These are phyloP conservation scores for Heliconius congener DNA, from an alignment of 1,140 invertebrate genomes.

Conservation along the genomic window DNA sequence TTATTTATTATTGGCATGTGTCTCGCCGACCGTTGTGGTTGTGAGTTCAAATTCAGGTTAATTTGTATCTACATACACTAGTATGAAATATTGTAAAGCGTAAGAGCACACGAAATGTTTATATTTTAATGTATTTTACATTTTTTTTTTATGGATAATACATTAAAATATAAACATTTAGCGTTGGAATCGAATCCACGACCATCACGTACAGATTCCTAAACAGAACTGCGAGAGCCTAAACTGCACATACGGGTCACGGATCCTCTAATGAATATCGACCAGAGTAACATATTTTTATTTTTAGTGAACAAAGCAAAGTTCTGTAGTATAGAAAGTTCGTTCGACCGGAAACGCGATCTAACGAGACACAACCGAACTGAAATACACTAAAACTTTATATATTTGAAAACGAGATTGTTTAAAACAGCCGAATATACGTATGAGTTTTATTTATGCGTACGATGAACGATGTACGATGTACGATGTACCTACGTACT, in stretches of 20 bases:
- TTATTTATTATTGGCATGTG: background rate
- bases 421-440: background rate
- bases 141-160: no score
- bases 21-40: background rate
- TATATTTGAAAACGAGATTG: background rate
- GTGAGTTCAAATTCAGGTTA: background rate
- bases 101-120: no score
- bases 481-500: background rate
- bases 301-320: constrained; percentile 17
- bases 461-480: background rate
- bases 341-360: constrained; percentile 6
- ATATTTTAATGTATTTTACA: no score
- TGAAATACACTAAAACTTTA: constrained; percentile 1
- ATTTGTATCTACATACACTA: no score
- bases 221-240: no score
- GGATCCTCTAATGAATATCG: background rate
- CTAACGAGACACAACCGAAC: background rate
- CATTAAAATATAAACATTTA: no score
- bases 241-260: no score
- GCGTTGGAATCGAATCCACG: no score
- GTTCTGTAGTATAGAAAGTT: background rate
- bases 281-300: constrained; percentile 23
- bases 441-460: background rate
- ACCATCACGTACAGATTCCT: no score
- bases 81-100: no score